Evolutionary conservation across 2,797 vertebrate species (phyloP), one percentile per base, ranked within the genome.

Genomic region (Haliaeetus vocifer): DNA sequence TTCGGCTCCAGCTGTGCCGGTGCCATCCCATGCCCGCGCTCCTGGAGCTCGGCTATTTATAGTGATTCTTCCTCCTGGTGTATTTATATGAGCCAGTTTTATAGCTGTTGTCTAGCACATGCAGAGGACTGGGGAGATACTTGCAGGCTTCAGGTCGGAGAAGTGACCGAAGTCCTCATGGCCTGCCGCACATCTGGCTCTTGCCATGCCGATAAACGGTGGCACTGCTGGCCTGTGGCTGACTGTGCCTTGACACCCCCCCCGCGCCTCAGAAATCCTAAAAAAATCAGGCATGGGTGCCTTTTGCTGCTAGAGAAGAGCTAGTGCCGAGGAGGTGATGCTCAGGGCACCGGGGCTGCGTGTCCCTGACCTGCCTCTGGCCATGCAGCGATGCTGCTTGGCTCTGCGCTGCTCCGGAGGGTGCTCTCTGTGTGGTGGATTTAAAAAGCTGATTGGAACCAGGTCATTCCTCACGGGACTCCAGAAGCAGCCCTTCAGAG

Each of bases 391-490:
- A 29, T 15, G 52, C 63, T 55, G 23, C 65, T 20, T 19, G 45
- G 50, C 70, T 44, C 80, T 20, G 67, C 1, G 38, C 52, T 20
- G 58, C 71, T 63, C 72, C 0, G 1, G 53, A 55, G 28, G 14
- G 29, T 88, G 42, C 16, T 59, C 53, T 18, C 49, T 52, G 33
- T 6, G 4, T 1, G n/a, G 17, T 16, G 52, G 59, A 8, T 53
- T 81, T 37, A 79, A 63, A 45, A 67, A 45, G 37, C 15, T 19
- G 40, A 7, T 4, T 11, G 38, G 68, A 77, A n/a, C 10, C 75
- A 63, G 11, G 18, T 80, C 7, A 0, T 33, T 79, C 49, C 29
- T 37, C 15, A 1, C 0, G 2, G 53, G 12, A 65, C 29, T 67
- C 77, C 80, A 76, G 79, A 74, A 56, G 68, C 12, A 85, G 33